These are phyloP conservation scores for Leptopilina drosophilae DNA, from an alignment of 2,888 invertebrate species.

Conservation along the genomic window DNA sequence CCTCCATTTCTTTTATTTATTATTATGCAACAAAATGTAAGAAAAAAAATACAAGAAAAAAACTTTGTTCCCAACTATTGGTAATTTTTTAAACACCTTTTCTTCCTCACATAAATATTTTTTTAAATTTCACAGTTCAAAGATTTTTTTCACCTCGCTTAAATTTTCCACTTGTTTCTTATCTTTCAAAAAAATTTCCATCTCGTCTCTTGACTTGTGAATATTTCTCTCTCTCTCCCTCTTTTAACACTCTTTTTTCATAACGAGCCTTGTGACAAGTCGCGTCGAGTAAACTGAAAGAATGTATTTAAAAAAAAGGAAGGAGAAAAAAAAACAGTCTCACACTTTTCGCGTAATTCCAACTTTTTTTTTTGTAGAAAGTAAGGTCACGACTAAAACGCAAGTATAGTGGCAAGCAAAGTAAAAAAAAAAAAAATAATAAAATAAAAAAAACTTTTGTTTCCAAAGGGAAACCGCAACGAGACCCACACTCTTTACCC, in stretches of 20 bases:
- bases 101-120: too few relatives aligned
- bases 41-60: too few relatives aligned
- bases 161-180: too few relatives aligned
- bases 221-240: not conserved
- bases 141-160: too few relatives aligned
- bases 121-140: too few relatives aligned
- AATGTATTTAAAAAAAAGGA: slow-evolving; percentile 34
- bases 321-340: slow-evolving; percentile 24
- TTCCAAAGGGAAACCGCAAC: slow-evolving; percentile 33
- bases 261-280: slow-evolving; percentile 16
- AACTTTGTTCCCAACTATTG: too few relatives aligned
- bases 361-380: slow-evolving; percentile 49
- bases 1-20: too few relatives aligned
- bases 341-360: slow-evolving; percentile 44
- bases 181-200: too few relatives aligned
- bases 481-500: slow-evolving; percentile 19
- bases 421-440: slow-evolving; percentile 46
- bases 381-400: slow-evolving; percentile 41
- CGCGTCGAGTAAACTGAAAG: slow-evolving; percentile 44
- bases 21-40: too few relatives aligned
- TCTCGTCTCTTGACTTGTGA: not conserved
- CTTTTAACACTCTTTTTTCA: not conserved
- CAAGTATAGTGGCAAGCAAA: slow-evolving; percentile 34
- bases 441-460: slow-evolving; percentile 44
- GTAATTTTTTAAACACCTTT: too few relatives aligned